phyloP scores from a whole-genome alignment of 2,888 invertebrate genomes.

The Pheosia gnoma region DNA sequence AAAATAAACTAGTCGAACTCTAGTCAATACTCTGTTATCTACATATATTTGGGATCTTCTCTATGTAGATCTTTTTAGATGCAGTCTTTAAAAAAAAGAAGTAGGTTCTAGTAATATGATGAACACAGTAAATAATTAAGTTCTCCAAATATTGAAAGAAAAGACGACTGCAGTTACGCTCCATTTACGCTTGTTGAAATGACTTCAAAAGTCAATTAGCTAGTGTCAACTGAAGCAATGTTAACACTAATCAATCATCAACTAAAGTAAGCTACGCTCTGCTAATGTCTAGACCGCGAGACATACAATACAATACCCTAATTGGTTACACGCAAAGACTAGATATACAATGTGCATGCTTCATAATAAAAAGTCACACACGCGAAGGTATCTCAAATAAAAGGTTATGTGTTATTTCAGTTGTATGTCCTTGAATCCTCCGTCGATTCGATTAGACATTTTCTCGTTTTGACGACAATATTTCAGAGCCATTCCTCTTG shows the following conservation, averaged over 20 bases:
- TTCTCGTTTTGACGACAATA: too few relatives aligned
- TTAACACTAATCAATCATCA: constrained; percentile 2
- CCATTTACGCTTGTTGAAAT: constrained; percentile 1
- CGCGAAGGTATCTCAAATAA: constrained; percentile 40
- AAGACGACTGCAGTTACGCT: constrained; percentile 17
- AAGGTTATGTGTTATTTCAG: constrained; percentile 41
- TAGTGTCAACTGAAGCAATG: constrained; percentile 9
- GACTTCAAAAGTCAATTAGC: constrained; percentile 3
- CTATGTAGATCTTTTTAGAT: too few relatives aligned
- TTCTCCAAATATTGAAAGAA: too few relatives aligned
- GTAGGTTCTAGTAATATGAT: too few relatives aligned
- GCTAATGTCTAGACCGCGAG: neutral
- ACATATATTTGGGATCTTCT: too few relatives aligned
- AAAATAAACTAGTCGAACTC: neutral
- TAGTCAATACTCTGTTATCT: too few relatives aligned
- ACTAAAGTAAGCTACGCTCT: neutral
- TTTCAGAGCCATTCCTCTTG: too few relatives aligned
- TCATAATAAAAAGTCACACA: constrained; percentile 6
- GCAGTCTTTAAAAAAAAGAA: too few relatives aligned
- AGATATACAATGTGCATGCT: neutral
- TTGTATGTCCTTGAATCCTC: constrained; percentile 22
- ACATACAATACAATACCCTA: too few relatives aligned
- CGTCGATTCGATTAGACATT: constrained; percentile 14
- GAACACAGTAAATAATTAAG: too few relatives aligned
- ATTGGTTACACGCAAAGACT: too few relatives aligned